Evolutionary conservation across 2,113 vertebrate species (phyloP).

Genomic region (Chaetura pelagica): DNA sequence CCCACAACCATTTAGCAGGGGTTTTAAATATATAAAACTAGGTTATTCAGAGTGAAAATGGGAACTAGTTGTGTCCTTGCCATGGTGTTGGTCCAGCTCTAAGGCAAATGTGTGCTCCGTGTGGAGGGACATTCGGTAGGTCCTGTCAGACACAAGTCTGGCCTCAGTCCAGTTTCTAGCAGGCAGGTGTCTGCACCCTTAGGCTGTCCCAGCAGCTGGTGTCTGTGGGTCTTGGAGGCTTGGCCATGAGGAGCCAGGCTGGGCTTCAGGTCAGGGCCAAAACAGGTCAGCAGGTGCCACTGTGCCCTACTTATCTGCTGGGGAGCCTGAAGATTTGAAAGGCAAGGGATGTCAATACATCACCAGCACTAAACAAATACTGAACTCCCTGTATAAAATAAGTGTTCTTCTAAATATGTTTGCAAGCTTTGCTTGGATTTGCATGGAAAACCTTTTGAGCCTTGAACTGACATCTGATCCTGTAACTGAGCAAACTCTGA

Average conservation of each 20-base stretch:
- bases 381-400: neutral
- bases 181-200: neutral
- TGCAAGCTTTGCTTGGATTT: neutral
- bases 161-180: neutral
- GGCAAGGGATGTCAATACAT: neutral
- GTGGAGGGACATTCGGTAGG: neutral
- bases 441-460: neutral
- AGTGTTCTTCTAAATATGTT: accelerated
- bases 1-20: neutral
- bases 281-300: neutral
- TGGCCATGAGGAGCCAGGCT: neutral
- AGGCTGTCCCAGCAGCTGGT: neutral
- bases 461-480: neutral
- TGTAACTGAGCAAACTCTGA: neutral
- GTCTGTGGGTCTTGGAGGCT: neutral
- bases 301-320: neutral
- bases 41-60: neutral
- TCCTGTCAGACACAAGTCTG: neutral
- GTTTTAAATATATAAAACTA: neutral
- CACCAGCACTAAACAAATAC: neutral
- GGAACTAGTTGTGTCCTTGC: too few species aligned
- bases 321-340: neutral
- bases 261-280: neutral
- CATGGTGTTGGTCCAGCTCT: neutral
- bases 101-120: accelerated